phyloP scores from a whole-genome alignment of 2,113 vertebrate species.

The Mustelus asterias region DNA sequence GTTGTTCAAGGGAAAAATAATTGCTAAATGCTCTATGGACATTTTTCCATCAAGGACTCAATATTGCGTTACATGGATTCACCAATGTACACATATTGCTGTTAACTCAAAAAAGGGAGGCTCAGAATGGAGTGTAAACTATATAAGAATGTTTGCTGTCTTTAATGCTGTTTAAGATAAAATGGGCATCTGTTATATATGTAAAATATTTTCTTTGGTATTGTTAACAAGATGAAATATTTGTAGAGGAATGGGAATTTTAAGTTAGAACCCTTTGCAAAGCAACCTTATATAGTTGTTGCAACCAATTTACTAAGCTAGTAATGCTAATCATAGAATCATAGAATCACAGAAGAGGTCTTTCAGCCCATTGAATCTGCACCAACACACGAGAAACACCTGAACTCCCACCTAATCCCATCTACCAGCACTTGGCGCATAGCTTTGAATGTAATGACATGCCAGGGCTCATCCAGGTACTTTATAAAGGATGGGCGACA shows the following conservation, averaged over 20 bases:
- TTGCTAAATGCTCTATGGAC: conserved; percentile 17
- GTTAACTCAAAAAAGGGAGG: neutral
- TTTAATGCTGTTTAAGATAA: neutral
- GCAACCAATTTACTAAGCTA: neutral
- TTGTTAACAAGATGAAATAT: neutral
- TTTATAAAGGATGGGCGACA: no score
- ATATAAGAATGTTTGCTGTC: neutral
- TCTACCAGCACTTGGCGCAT: no score
- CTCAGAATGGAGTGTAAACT: neutral
- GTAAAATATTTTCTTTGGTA: neutral
- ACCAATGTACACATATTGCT: neutral
- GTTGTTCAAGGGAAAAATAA: conserved; percentile 17
- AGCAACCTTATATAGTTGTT: neutral
- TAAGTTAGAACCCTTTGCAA: neutral
- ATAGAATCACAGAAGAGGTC: no score
- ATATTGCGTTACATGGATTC: neutral
- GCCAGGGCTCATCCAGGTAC: no score
- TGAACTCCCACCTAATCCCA: no score
- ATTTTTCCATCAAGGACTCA: conserved; percentile 17
- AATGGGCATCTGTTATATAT: neutral
- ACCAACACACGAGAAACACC: no score
- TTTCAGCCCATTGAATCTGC: no score
- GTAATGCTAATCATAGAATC: neutral
- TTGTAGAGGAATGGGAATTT: neutral
- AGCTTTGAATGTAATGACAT: no score